phyloP scores from a whole-genome alignment of 2,797 vertebrate species.

The Aulostomus chinensis region DNA sequence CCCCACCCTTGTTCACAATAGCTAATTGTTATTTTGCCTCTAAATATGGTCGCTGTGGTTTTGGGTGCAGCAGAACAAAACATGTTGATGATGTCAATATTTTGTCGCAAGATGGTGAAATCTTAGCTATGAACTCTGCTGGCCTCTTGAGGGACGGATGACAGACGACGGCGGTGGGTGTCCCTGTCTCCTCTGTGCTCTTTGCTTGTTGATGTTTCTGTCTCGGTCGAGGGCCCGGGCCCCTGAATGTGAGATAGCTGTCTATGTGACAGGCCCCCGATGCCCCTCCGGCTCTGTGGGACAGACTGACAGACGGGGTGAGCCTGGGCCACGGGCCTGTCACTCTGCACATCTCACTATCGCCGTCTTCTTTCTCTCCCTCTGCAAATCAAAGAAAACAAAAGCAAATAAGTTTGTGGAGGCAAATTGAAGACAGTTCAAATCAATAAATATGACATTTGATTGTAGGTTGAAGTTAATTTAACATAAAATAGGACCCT shows the following conservation, averaged over 20 bases:
- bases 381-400: constrained; percentile 18
- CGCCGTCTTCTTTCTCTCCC: constrained; percentile 16
- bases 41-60: constrained; percentile 46
- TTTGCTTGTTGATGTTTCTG: constrained; percentile 42
- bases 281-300: constrained; percentile 42
- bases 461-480: too few relatives aligned
- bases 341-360: constrained; percentile 62
- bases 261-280: constrained; percentile 64
- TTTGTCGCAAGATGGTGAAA: constrained; percentile 12
- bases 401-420: constrained; percentile 26
- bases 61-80: constrained; percentile 31
- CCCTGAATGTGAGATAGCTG: constrained; percentile 49
- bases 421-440: too few relatives aligned
- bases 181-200: constrained; percentile 26
- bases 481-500: too few relatives aligned
- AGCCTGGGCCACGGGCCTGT: constrained; percentile 54
- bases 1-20: constrained; percentile 39
- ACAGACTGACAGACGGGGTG: constrained; percentile 64
- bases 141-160: constrained; percentile 10
- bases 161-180: constrained; percentile 16
- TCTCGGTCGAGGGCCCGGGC: constrained; percentile 26
- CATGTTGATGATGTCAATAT: constrained; percentile 28
- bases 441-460: too few relatives aligned
- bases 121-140: constrained; percentile 4
- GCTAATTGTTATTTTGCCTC: constrained; percentile 38